Evolutionary conservation across 2,797 vertebrate genomes (phyloP), one percentile per base, ranked within the genome.

Genomic region (Tragelaphus eurycerus): DNA sequence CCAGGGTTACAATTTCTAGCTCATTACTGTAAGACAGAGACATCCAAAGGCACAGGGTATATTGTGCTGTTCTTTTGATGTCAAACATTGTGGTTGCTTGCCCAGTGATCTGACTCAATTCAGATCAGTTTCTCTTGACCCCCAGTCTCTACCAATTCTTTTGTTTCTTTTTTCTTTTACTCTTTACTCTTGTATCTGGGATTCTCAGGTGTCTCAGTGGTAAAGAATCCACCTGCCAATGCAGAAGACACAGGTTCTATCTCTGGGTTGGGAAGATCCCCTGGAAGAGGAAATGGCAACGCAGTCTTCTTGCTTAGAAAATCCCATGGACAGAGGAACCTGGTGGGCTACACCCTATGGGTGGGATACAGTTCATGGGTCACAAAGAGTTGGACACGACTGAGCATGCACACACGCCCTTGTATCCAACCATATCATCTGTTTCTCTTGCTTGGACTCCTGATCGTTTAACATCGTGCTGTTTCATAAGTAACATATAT

Each of bases 1-100:
- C 71, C 55, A 85, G 7, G 64, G 11, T 83, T 94, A 74, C 10
- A 92, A 67, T 87, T 62, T 91, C 31, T 95, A 27, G n/a, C 55
- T 74, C 27, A 57, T 59, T 38, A 62, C 15, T 55, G 2, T 23
- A 67, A 64, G 31, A 15, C 21, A 86, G 54, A 91, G 50, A 88
- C 29, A 3, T 21, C 31, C 7, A 79, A 71, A 88, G 9, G 23
- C 71, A 25, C 17, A 25, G 34, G 54, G 14, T 6, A 34, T 31
- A 23, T 29, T 89, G 15, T 76, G 9, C 17, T 90, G 4, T 48
- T 93, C 84, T 13, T 4, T 25, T 34, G 19, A 34, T 92, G 84
- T 71, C 67, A 38, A 79, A 12, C 85, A 86, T 46, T 79, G 87
- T 57, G 9, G 31, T 95, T 7, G 6, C 60, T 67, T 87, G 43